Evolutionary conservation across 1,140 invertebrate species (phyloP), one percentile per base, ranked within the genome.

Genomic region (Nilaparvata lugens): DNA sequence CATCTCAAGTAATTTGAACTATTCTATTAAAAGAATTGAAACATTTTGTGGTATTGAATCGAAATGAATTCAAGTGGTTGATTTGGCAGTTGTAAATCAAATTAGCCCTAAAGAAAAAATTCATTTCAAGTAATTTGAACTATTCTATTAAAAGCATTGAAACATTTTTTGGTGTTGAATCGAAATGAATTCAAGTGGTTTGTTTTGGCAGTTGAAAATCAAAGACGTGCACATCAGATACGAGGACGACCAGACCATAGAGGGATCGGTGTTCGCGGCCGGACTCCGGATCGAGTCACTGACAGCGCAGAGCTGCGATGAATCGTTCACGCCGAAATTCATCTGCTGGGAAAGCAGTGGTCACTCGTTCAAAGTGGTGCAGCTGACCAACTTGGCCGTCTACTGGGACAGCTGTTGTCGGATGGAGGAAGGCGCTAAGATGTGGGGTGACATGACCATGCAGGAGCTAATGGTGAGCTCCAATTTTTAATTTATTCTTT

Each of bases 181-280:
- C n/a, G n/a, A n/a, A n/a, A n/a, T n/a, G n/a, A n/a, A n/a, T n/a
- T 11, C 1, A 24, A 25, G 7, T 7, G 24, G 51, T 57, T 67
- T 56, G 62, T 63, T 55, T 53, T 74, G 74, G 38, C 83, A 97
- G 79, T 76, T 99, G 1, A 89, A 89, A 72, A 88, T 99, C 45
- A 86, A 83, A 70, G 92, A 97, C 77, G 94, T 99, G 56, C 97
- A 99, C 73, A 82, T 99, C 56, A 83, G 96, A 19, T 99, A 93
- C 74, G 97, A 99, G 79, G 94, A 98, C 75, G 79, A 80, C 19
- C 79, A 87, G 61, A 91, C 80, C 64, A 25, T 64, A 23, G 21
- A 58, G n/a, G 71, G 75, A 56, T 76, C 78, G 40, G 83, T 85
- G 9, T 88, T 98, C 72, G 87, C 91, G 24, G 84, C 91, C 65